These are phyloP conservation scores for Zophobas atratus DNA, from an alignment of 1,140 invertebrate genomes.

Conservation along the genomic window DNA sequence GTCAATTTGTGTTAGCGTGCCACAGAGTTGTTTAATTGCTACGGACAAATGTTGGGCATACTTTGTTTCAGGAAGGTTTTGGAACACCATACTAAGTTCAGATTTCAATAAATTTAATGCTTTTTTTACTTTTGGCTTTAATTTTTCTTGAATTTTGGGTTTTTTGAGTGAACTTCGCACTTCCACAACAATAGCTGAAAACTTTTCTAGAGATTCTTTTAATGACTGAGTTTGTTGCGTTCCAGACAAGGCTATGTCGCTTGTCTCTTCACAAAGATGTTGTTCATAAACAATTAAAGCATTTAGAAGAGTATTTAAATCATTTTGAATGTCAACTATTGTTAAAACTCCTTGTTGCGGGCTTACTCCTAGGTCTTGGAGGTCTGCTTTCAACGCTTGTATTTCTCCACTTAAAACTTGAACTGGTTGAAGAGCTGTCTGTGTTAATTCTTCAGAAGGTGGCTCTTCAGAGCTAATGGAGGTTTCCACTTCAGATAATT, in stretches of 20 bases:
- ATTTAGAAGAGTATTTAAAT: conserved; percentile 5
- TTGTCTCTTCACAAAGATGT: background rate
- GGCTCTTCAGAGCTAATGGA: background rate
- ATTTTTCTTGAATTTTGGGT: conserved; percentile 5
- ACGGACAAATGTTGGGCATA: background rate
- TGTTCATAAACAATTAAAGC: background rate
- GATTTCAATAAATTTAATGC: conserved; percentile 41
- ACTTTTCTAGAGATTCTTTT: conserved; percentile 34
- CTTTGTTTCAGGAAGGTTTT: conserved; percentile 22
- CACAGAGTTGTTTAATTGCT: conserved; percentile 34
- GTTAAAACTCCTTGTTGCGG: conserved; percentile 20
- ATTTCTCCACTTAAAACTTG: conserved; percentile 14
- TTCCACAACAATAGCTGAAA: conserved; percentile 24
- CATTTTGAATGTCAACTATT: conserved; percentile 5
- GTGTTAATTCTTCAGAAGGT: background rate
- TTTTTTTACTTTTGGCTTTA: background rate
- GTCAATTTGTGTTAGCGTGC: background rate
- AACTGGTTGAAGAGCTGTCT: conserved; percentile 4
- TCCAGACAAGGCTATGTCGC: background rate
- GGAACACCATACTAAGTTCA: conserved; percentile 16
- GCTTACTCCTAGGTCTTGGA: background rate
- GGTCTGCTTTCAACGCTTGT: background rate
- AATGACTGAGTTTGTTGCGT: background rate
- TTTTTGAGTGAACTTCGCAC: conserved; percentile 2
- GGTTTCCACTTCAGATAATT: conserved; percentile 5